Base-by-base conservation (phyloP, 23 tunicate species). In the Pegea sp. region DNA sequence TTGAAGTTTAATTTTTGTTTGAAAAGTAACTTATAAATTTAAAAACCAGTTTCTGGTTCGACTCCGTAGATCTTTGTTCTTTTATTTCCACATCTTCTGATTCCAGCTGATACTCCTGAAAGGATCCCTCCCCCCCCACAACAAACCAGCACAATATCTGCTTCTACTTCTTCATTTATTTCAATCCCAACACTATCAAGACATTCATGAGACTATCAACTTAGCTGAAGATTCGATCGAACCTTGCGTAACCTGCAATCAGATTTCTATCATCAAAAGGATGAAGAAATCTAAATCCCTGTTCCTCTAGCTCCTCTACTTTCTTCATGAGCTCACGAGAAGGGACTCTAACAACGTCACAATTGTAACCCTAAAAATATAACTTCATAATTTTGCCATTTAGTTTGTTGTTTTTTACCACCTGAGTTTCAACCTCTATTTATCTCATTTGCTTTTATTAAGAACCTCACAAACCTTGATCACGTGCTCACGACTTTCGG, bases 11-110 rank as follows among this genome's bases (percentile, higher is more conserved):
- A n/a, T n/a, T n/a, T n/a, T n/a, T n/a, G n/a, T n/a, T n/a, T n/a
- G n/a, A n/a, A n/a, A n/a, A n/a, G n/a, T n/a, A n/a, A n/a, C n/a
- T n/a, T n/a, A n/a, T n/a, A n/a, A n/a, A n/a, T n/a, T n/a, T n/a
- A n/a, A n/a, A n/a, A 38, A 74, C 84, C 84, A 29, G 84, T 74
- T 56, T 65, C 84, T 4, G 84, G 84, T 52, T 74, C 84, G n/a
- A 74, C 84, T 2, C 71, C 84, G 33, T 74, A 74, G 22, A 74
- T 53, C 27, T 56, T 44, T 22, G 62, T 53, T 27, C 31, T 30
- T 1, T 54, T 42, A 28, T 31, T 26, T 60, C 75, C 75, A 25
- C 31, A 28, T 11, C 13, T 38, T 26, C 54, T 71, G 21, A 71
- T 43, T 1, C 68, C 56, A 27, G 77, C 48, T 34, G 77, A 44